These are phyloP conservation scores for Steatornis caripensis DNA, from an alignment of 2,113 vertebrate genomes.

Conservation along the genomic window DNA sequence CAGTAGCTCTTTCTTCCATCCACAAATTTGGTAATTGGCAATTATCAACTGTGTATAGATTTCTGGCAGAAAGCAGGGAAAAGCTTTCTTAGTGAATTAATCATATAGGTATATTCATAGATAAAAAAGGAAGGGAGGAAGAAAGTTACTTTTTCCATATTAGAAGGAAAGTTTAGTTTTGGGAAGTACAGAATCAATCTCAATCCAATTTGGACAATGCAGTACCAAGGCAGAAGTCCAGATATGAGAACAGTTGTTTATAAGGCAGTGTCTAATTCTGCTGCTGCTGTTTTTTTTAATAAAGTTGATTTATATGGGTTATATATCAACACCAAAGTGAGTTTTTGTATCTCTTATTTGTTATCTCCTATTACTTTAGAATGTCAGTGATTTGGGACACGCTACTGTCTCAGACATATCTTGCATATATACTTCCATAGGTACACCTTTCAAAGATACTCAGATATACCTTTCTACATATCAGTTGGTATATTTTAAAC, in stretches of 20 bases:
- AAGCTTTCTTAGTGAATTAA: background rate
- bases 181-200: background rate
- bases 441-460: background rate
- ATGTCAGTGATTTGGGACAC: background rate
- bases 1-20: background rate
- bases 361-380: background rate
- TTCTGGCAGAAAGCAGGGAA: background rate
- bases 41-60: background rate
- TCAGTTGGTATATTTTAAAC: background rate
- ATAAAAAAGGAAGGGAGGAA: background rate
- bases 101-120: background rate
- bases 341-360: background rate
- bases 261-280: background rate
- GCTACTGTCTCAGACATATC: background rate
- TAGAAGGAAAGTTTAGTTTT: background rate
- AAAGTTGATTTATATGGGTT: background rate
- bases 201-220: background rate
- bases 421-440: background rate
- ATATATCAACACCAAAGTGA: background rate
- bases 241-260: background rate
- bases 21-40: background rate
- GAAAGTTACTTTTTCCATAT: background rate
- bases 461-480: background rate
- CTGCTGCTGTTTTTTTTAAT: background rate
- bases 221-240: background rate